A percentile compares a stretch with the other conserved stretches of the same genome.
Conservation (phyloP, 2,888 invertebrate species). For the Cephus sareptanus region DNA sequence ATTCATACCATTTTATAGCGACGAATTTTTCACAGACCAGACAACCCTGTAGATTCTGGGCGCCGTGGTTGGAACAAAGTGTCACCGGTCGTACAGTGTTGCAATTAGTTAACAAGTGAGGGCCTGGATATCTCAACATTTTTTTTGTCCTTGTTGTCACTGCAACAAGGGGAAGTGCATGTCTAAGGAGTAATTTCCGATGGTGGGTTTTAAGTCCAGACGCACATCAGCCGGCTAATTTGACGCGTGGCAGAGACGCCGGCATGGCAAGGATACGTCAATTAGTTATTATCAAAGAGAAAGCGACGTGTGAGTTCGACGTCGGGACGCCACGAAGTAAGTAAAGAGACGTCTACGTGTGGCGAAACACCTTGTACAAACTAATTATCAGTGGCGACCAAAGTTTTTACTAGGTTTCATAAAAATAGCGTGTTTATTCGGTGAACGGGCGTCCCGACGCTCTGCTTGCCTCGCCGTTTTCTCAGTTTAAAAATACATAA, state of each 20-base stretch:
- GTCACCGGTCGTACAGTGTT: not conserved
- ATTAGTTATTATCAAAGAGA: not conserved
- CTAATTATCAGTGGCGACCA: constrained; percentile 41
- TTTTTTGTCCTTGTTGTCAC: not conserved
- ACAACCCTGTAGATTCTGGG: not conserved
- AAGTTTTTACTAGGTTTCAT: constrained; percentile 6
- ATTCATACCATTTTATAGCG: not conserved
- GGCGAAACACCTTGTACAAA: constrained; percentile 36
- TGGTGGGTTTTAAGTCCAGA: not conserved
- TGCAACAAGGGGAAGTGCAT: not conserved
- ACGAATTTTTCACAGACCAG: not conserved
- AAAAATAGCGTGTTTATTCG: constrained; percentile 6
- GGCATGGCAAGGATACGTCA: not conserved
- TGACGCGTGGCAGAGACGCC: not conserved
- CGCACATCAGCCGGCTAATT: not conserved
- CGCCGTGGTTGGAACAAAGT: not conserved
- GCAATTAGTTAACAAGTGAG: not conserved
- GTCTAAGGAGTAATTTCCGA: not conserved
- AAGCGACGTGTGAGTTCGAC: not conserved
- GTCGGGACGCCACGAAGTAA: not conserved
- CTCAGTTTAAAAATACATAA: constrained; percentile 26
- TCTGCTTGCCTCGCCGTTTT: constrained; percentile 4
- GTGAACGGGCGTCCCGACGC: not conserved
- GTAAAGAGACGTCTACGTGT: constrained; percentile 1
- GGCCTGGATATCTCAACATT: not conserved